phyloP scores from a whole-genome alignment of 2,888 invertebrate genomes.

The Lomographa bimaculata region DNA sequence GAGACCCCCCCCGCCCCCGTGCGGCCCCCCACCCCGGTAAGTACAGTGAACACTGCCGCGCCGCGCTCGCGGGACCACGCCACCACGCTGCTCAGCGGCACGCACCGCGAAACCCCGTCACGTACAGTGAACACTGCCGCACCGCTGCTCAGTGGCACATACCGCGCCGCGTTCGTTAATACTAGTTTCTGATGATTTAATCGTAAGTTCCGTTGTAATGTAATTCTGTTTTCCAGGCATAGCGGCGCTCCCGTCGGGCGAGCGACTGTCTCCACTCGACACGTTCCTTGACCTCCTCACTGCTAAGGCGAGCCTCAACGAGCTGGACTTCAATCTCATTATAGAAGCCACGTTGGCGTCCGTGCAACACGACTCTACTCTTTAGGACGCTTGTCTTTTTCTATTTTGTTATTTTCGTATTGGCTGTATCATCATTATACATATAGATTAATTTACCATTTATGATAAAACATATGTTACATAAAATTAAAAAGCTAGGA shows the following conservation, averaged over 20 bases:
- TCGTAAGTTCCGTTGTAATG: no score
- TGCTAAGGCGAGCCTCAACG: constrained; percentile 93
- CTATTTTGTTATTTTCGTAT: no score
- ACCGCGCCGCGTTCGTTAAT: no score
- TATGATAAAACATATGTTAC: no score
- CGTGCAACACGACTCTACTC: constrained; percentile 57
- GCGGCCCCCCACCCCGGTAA: constrained; percentile 43
- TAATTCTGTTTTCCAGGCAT: constrained; percentile 75
- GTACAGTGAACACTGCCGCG: constrained; percentile 45
- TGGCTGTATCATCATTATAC: background rate
- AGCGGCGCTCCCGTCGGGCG: constrained; percentile 88
- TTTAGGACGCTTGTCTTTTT: constrained; percentile 30
- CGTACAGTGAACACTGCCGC: background rate
- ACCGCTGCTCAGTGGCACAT: background rate
- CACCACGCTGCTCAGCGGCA: constrained; percentile 5
- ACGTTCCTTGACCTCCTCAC: constrained; percentile 93
- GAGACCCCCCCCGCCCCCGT: constrained; percentile 34
- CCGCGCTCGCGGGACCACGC: constrained; percentile 1
- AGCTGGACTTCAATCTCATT: constrained; percentile 92
- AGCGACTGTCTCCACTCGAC: constrained; percentile 90
- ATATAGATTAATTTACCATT: no score
- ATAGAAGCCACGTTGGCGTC: constrained; percentile 91
- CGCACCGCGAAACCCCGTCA: background rate
- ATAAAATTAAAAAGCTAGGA: no score
- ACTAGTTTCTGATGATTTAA: no score